Base-by-base conservation (phyloP, 2,113 vertebrate genomes). In the Planiliza haematocheilus region DNA sequence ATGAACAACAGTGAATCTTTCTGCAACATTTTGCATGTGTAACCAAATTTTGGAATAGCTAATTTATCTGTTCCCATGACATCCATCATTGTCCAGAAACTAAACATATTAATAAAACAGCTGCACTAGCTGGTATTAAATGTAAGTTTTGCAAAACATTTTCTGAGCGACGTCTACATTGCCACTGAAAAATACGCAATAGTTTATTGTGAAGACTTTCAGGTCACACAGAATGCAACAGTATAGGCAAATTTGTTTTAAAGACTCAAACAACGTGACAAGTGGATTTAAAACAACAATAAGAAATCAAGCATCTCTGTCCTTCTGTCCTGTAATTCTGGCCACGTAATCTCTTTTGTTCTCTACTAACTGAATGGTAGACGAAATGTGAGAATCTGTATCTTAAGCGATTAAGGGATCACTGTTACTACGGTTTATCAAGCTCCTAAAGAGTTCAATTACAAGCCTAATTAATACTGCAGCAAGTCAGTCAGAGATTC, bases 401-500 rank as follows among this genome's bases (percentile, higher is more conserved):
- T 62, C 66, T 79, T 68, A 48, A 30, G 24, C 24, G 59, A 81
- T 46, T 57, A 55, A 70, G 41, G 55, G 74, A 81, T 81, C 78
- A 73, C 67, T 53, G 20, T 81, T 60, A 79, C 64, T 49, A 70
- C 62, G 34, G 79, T 74, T 78, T 81, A 86, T 85, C 63, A 53
- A 76, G 64, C 20, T 21, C 43, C 20, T 57, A 36, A 38, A 80
- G 82, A 77, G 80, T 74, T 87, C 52, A 61, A 64, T 83, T 87
- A 71, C 80, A 38, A 61, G 65, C 70, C 58, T 74, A 64, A 84
- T 81, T 71, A 87, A 84, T 74, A 75, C 4, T 86, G 50, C 63
- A 84, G 24, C 20, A 45, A 70, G 76, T 86, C 51, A 76, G 34
- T 70, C 10, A 16, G 30, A 74, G 52, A n/a, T 78, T 57, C 57